Base-by-base conservation (phyloP, 1,140 invertebrate genomes). In the Berghia stephanieae region DNA sequence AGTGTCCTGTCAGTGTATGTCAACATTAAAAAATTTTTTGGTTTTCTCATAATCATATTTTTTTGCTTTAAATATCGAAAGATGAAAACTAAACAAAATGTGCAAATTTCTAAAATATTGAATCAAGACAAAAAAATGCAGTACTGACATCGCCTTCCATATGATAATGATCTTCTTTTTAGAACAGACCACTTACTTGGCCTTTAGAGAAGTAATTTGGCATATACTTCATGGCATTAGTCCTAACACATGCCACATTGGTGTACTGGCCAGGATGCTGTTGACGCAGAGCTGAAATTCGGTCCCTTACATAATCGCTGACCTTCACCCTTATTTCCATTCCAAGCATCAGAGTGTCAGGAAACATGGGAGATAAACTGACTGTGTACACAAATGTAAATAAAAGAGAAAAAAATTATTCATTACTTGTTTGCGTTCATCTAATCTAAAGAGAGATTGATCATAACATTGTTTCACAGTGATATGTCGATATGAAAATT, bases 221-320 rank as follows among this genome's bases (percentile, higher is more conserved):
- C 78, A 99, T 92, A 85, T 92, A 92, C 91, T 99, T 99, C 97
- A 99, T 99, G 2, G 98, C 97, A 92, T 99, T 99, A 44, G 95
- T 95, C 82, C 98, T 92, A 31, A 99, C 91, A 84, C 98, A 98
- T 46, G 97, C 96, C 86, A 99, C 95, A 90, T 99, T 99, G 84
- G 94, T 91, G 90, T 97, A 99, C 75, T 93, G 86, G 21, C 93
- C 93, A 16, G 93, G 91, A 89, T 95, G 87, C 82, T 96, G 92
- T 2, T 90, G 90, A 67, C 98, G 91, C 49, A 99, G 90, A 1
- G 97, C 97, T 81, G 92, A 92, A 36, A 99, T 98, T 83, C 96
- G 92, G 87, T 99, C 96, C 90, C 95, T 94, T 1, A 99, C 98
- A 93, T 98, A 99, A 88, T 99, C 96, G 0, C 96, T 98, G 0